Base-by-base conservation (phyloP, 2,797 vertebrate species). In the Carapus acus region DNA sequence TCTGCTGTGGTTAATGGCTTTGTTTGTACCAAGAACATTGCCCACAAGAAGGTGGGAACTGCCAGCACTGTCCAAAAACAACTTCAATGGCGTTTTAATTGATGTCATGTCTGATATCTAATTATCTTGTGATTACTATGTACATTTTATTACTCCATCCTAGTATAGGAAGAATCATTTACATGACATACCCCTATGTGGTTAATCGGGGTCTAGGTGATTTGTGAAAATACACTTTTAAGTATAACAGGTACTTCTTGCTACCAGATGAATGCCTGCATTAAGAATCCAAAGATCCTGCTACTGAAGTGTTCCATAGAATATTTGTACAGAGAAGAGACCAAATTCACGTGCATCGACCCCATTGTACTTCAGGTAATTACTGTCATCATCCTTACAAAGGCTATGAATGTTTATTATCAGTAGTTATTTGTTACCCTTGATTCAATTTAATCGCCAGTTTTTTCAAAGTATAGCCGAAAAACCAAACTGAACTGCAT, bases 1-100 rank as follows among this genome's bases (percentile, higher is more conserved):
- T 96, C 96, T 0, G 64, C 88, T 27, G 89, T 98, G 68, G 92
- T 99, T 15, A 99, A 93, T 67, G 96, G 96, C 54, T 98, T 96
- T 64, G 87, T 95, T 16, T 99, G 95, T 83, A 96, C 95, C 56
- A 99, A 99, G 82, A 98, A 96, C 72, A 91, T 99, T 53, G 96
- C 94, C n/a, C 96, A 99, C 81, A 99, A 98, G 79, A 99, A 98
- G 93, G 96, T 98, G 85, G 65, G 3, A n/a, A n/a, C n/a, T n/a
- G 2, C 41, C 37, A 14, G 1, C 6, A 33, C 31, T 33, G 12
- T 33, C 6, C 31, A 7, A 13, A 4, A 33, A 33, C 3, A 33
- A 33, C 9, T 4, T 27, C 5, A 27, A 4, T 5, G 9, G 5
- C 24, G 24, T 27, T 27, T n/a, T n/a, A n/a, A n/a, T n/a, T n/a